A percentile compares a stretch with the other conserved stretches of the same genome.
phyloP scores from a whole-genome alignment of 2,113 vertebrate genomes.

The Barbus barbus region DNA sequence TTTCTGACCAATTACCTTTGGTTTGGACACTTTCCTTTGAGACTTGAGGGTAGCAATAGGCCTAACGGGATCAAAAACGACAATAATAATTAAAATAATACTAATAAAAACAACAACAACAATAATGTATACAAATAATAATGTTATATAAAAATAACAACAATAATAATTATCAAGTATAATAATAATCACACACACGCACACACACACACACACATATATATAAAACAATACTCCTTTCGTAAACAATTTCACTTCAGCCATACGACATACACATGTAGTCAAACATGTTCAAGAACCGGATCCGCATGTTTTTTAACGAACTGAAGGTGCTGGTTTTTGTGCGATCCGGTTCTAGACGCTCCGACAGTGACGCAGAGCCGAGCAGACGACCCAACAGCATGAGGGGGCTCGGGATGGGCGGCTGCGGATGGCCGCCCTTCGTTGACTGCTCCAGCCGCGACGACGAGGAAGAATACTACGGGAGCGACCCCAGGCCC shows the following conservation, averaged over 20 bases:
- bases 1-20: constrained; percentile 37
- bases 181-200: constrained; percentile 43
- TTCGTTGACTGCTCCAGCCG: constrained; percentile 81
- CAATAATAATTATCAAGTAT: constrained; percentile 38
- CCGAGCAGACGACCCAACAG: constrained; percentile 66
- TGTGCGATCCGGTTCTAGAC: constrained; percentile 86
- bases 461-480: constrained; percentile 85
- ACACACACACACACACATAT: too few relatives aligned
- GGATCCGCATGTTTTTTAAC: constrained; percentile 96
- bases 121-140: constrained; percentile 5
- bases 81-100: constrained; percentile 50
- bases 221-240: too few relatives aligned
- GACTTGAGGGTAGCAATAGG: constrained; percentile 10
- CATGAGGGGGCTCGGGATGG: constrained; percentile 82
- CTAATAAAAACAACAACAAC: constrained; percentile 44
- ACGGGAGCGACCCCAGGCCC: constrained; percentile 82
- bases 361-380: constrained; percentile 81
- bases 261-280: constrained; percentile 55
- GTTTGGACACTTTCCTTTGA: constrained; percentile 28
- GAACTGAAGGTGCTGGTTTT: constrained; percentile 94
- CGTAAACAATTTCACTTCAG: too few relatives aligned
- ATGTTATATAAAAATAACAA: not conserved
- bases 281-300: constrained; percentile 92
- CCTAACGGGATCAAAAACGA: not conserved
- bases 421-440: constrained; percentile 88